These are phyloP conservation scores for Melanotaenia maccullochi DNA, from an alignment of 2,797 vertebrate species.

Conservation along the genomic window DNA sequence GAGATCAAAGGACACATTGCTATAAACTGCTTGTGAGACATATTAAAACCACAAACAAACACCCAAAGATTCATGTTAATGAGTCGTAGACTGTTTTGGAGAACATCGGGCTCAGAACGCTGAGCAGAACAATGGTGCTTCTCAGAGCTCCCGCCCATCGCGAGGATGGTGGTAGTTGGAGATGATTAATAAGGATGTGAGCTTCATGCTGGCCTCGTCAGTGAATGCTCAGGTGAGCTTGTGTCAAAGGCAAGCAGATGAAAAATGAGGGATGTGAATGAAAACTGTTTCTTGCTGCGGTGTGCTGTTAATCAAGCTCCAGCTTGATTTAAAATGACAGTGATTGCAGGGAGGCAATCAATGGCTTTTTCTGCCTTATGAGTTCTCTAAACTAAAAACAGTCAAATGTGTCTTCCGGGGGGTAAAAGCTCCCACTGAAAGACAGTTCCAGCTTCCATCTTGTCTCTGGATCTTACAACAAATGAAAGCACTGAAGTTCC, in stretches of 20 bases:
- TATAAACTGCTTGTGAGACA: conserved; percentile 18
- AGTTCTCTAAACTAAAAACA: conserved; percentile 46
- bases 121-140: neutral
- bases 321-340: conserved; percentile 59
- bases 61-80: conserved; percentile 52
- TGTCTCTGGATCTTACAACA: conserved; percentile 1
- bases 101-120: neutral
- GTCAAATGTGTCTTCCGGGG: conserved; percentile 23
- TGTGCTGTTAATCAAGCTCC: conserved; percentile 52
- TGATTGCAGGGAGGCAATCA: conserved; percentile 49
- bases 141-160: neutral
- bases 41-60: conserved; percentile 54
- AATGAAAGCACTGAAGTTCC: conserved; percentile 32
- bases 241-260: conserved; percentile 31
- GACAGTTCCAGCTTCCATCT: conserved; percentile 8
- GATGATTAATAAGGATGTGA: conserved; percentile 32
- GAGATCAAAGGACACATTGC: conserved; percentile 51
- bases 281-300: conserved; percentile 31
- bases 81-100: conserved; percentile 24
- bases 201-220: conserved; percentile 15
- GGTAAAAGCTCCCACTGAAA: neutral
- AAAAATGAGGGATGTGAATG: conserved; percentile 33
- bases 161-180: neutral
- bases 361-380: conserved; percentile 41
- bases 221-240: conserved; percentile 25